These are phyloP conservation scores for Nansenia antarctica DNA, from an alignment of 2,113 vertebrate genomes.

Conservation along the genomic window DNA sequence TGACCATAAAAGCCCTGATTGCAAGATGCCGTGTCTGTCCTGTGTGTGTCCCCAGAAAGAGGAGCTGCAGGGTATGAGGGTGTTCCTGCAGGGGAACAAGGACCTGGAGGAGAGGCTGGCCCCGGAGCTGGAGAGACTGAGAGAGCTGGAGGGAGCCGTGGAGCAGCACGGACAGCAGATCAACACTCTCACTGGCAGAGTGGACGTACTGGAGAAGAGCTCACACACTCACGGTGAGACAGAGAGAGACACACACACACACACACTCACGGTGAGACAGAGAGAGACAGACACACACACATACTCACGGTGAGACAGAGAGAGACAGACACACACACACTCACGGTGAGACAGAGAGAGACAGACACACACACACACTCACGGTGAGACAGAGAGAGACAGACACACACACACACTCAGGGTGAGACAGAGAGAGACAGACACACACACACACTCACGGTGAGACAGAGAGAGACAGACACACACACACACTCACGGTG, in stretches of 20 bases:
- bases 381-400: not conserved
- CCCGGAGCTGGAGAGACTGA: conserved; percentile 42
- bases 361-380: not conserved
- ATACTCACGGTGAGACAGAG: too few relatives aligned
- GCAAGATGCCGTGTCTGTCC: not conserved
- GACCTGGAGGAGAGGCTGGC: conserved; percentile 48
- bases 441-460: too few relatives aligned
- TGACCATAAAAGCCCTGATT: not conserved
- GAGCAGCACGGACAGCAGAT: conserved; percentile 44
- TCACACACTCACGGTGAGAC: not conserved
- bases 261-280: not conserved
- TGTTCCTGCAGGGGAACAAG: conserved; percentile 51
- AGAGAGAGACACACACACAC: not conserved
- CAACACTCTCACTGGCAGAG: conserved; percentile 19
- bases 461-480: too few relatives aligned
- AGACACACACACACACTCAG: too few relatives aligned
- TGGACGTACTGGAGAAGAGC: conserved; percentile 39
- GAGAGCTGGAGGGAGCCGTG: conserved; percentile 36
- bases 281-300: too few relatives aligned
- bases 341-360: not conserved
- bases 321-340: too few relatives aligned
- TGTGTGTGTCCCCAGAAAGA: conserved; percentile 8
- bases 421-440: too few relatives aligned
- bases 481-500: too few relatives aligned
- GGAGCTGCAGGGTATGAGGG: conserved; percentile 31